A percentile compares a stretch with the other conserved stretches of the same genome.
These are phyloP conservation scores for Vireo altiloquus DNA, from an alignment of 2,113 vertebrate genomes.

Conservation along the genomic window DNA sequence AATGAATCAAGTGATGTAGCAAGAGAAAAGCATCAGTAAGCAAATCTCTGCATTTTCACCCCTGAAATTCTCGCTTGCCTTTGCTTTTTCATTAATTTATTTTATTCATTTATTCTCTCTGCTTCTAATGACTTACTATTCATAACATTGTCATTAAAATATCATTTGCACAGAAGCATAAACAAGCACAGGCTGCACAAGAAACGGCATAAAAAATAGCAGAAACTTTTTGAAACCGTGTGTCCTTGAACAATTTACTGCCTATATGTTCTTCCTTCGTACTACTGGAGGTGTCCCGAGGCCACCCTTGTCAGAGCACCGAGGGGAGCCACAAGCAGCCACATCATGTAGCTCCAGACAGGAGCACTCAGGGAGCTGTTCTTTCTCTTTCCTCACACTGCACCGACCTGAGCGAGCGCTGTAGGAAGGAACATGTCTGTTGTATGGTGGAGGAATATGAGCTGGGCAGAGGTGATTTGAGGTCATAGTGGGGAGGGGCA, in stretches of 20 bases:
- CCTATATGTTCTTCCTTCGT: background rate
- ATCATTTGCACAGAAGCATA: background rate
- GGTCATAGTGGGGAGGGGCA: background rate
- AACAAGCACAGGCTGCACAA: background rate
- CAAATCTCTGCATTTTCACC: background rate
- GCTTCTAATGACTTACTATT: background rate
- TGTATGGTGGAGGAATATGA: fast-evolving
- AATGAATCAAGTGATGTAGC: background rate
- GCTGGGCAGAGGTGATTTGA: background rate
- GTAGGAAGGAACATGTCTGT: background rate
- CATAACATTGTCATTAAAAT: background rate
- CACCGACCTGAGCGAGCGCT: background rate
- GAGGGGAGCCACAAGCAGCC: background rate
- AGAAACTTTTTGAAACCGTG: background rate
- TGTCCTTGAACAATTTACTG: background rate
- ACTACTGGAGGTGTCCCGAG: background rate
- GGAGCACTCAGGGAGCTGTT: background rate
- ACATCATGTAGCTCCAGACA: background rate
- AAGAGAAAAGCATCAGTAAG: background rate
- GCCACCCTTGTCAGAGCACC: background rate
- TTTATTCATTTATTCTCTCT: background rate
- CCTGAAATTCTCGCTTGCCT: background rate
- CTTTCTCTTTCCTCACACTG: background rate
- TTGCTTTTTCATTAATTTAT: background rate
- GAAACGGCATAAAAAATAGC: background rate